Base-by-base conservation (phyloP, 2,797 vertebrate genomes). In the Octomys mimax region DNA sequence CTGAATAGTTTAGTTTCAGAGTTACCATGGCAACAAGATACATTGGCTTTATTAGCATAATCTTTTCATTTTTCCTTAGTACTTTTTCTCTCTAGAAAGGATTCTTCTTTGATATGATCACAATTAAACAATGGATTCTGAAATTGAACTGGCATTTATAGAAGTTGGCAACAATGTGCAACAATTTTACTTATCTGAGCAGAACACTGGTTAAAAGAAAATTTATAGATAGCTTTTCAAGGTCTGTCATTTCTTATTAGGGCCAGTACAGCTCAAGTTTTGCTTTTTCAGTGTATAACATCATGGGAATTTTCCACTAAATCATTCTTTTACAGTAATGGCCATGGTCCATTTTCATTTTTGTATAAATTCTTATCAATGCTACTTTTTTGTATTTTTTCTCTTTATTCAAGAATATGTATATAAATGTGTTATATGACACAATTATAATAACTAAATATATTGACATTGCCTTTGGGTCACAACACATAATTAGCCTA, bases 91-190 rank as follows among this genome's bases (percentile, higher is more conserved):
- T 98, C 97, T 97, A 95, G 94, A 98, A 98, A 92, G 33, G 42
- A 93, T 91, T 95, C 93, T 96, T 96, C 92, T 94, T 96, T 97
- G 96, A 97, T 97, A 98, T 90, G 92, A 96, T 98, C 93, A 94
- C 97, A 98, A 92, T 98, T 98, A 98, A 98, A 98, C 95, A 97
- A 97, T 95, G 87, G 95, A 89, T 97, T 98, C 94, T 97, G 95
- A 97, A 98, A 96, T 94, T 28, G 64, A 97, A 91, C 95, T 84
- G 71, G 94, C 95, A 91, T 95, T 97, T 95, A 96, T 97, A 94
- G 96, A 95, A 97, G 91, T 78, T 89, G 89, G 91, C 94, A 94
- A 96, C 97, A 98, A 87, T 96, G 96, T 98, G 94, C 97, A 98
- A 97, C 64, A 95, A 93, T 97, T 98, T 96, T 83, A 82, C 97